Evolutionary conservation across 2,113 vertebrate genomes (phyloP), one percentile per base, ranked within the genome.

Genomic region (Chloroceryle aenea): DNA sequence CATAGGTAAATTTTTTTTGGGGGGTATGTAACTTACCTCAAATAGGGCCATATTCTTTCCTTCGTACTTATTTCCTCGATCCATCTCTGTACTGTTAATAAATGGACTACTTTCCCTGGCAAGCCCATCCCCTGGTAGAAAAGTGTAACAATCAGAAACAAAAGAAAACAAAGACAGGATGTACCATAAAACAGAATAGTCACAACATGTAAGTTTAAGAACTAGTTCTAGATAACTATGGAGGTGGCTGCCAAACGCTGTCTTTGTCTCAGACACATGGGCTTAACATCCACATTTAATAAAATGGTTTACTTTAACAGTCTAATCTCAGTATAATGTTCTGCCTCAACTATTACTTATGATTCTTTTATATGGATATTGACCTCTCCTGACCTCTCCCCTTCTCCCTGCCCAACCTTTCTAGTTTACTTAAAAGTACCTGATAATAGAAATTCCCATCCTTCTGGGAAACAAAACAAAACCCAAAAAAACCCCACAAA

Each of bases 41-140:
- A 99, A 99, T 10, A 99, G 98, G 30, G 99, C 99, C 99, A 99
- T 99, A 98, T 99, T 99, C 97, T 99, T 99, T 74, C 99, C 99
- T 95, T 99, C 99, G 2, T 99, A 99, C 23, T 93, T 91, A 40
- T 96, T 99, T 88, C 96, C 98, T 78, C 96, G 97, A 81, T 99
- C 98, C 64, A 87, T 71, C 36, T 99, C 98, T 10, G 97, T 97
- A 90, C 88, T 99, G 92, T 98, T 98, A 95, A 99, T 98, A 80
- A 99, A 99, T 0, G 99, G 99, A 90, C 99, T 99, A 76, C 93
- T 99, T 94, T 99, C 99, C 84, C 98, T 98, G 32, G 98, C 98
- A 88, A 95, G 90, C 4, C 99, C 99, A 98, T 99, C 99, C 40
- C 98, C 99, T 99, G 95, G 3, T 19, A 22, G 25, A 74, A 95